Percentiles rank a stretch among this genome's conserved stretches.
phyloP scores from a whole-genome alignment of 2,888 invertebrate species.

The Melikaiella ostensackeni region DNA sequence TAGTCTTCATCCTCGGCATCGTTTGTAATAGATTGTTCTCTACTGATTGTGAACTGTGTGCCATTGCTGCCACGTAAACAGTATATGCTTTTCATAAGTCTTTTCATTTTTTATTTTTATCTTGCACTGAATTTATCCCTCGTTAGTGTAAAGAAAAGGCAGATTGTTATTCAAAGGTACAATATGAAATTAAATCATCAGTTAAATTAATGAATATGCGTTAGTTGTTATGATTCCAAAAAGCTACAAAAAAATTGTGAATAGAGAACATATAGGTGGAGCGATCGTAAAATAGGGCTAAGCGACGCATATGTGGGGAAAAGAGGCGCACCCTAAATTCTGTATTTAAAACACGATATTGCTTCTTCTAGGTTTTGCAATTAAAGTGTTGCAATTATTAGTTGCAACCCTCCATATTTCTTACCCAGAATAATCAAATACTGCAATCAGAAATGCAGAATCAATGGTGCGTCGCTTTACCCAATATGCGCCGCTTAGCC shows the following conservation, averaged over 20 bases:
- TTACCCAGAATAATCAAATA: too few species aligned
- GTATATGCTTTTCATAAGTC: slow-evolving; percentile 65
- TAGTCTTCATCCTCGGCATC: slow-evolving; percentile 70
- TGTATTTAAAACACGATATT: too few species aligned
- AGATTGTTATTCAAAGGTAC: slow-evolving; percentile 28
- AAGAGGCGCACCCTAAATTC: too few species aligned
- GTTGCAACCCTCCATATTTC: too few species aligned
- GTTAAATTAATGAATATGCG: slow-evolving; percentile 29
- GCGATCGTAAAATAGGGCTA: too few species aligned
- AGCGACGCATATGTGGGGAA: too few species aligned
- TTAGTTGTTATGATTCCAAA: neutral
- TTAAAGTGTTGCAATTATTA: too few species aligned
- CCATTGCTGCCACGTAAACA: slow-evolving; percentile 69
- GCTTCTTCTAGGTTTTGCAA: too few species aligned
- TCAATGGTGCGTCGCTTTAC: too few species aligned
- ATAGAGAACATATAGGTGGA: neutral
- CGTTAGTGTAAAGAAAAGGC: slow-evolving; percentile 53
- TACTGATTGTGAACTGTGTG: slow-evolving; percentile 60
- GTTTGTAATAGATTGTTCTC: slow-evolving; percentile 68
- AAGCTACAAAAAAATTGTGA: neutral
- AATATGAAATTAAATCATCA: neutral
- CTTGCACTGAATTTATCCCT: neutral
- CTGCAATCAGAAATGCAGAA: too few species aligned
- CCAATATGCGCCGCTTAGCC: too few species aligned
- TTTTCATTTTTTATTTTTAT: slow-evolving; percentile 44